A percentile compares a stretch with the other conserved stretches of the same genome.
These are phyloP conservation scores for Clamator glandarius DNA, from an alignment of 2,797 vertebrate genomes.

Conservation along the genomic window DNA sequence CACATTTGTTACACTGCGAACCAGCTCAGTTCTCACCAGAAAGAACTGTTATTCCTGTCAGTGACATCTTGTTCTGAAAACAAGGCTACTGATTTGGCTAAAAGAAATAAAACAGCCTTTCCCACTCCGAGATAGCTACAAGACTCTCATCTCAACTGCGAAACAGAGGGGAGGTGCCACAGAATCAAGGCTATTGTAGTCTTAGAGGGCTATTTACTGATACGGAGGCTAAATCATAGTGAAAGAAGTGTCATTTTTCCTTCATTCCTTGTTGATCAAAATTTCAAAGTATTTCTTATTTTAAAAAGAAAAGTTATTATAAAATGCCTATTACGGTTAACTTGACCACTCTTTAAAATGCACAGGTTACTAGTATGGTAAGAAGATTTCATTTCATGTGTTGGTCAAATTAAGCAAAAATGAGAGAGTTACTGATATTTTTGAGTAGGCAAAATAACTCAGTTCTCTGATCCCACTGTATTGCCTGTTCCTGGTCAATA, in stretches of 20 bases:
- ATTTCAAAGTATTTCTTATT: neutral
- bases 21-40: slow-evolving; percentile 71
- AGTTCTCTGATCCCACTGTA: neutral
- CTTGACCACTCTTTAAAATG: neutral
- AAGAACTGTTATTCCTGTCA: slow-evolving; percentile 62
- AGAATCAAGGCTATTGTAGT: slow-evolving; percentile 33
- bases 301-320: neutral
- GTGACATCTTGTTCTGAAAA: slow-evolving; percentile 77
- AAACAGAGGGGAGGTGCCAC: slow-evolving; percentile 9
- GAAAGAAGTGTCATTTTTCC: neutral
- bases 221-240: neutral
- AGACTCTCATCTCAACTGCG: slow-evolving; percentile 3
- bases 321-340: neutral
- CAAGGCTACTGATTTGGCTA: slow-evolving; percentile 79
- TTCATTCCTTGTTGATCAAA: neutral
- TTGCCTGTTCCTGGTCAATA: neutral
- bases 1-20: slow-evolving; percentile 39
- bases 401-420: neutral
- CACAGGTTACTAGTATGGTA: neutral
- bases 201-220: slow-evolving; percentile 16
- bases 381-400: neutral
- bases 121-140: slow-evolving; percentile 33
- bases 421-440: neutral
- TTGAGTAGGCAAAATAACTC: neutral
- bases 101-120: slow-evolving; percentile 62